phyloP scores from a whole-genome alignment of 2,888 invertebrate genomes.

The Plagodis pulveraria region DNA sequence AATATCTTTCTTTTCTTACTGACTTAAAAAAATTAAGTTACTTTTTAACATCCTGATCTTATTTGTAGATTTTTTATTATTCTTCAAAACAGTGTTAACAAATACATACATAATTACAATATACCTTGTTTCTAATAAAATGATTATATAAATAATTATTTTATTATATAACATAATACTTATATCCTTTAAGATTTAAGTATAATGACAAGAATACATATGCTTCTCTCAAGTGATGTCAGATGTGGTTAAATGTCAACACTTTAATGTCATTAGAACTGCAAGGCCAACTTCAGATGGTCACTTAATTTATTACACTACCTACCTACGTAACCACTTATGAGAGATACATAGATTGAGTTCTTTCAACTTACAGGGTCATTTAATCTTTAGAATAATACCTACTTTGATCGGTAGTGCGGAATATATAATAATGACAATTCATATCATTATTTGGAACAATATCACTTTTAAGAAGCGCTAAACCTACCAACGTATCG shows the following conservation, averaged over 20 bases:
- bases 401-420: not conserved
- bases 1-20: not conserved
- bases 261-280: constrained; percentile 20
- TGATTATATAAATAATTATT: too few species aligned
- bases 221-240: constrained; percentile 13
- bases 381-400: too few species aligned
- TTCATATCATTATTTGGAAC: too few species aligned
- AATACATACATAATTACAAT: too few species aligned
- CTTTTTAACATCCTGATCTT: too few species aligned
- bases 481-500: too few species aligned
- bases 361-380: constrained; percentile 22
- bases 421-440: not conserved
- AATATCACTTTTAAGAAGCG: too few species aligned
- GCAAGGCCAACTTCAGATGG: constrained; percentile 24
- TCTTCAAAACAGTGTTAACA: too few species aligned
- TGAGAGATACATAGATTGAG: not conserved
- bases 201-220: constrained; percentile 1
- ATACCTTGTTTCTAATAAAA: too few species aligned
- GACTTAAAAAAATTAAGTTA: too few species aligned
- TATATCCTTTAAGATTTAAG: not conserved
- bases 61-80: too few species aligned
- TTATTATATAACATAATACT: too few species aligned
- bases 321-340: constrained; percentile 13
- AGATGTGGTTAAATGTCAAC: constrained; percentile 17
- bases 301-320: constrained; percentile 20